These are phyloP conservation scores for Dendrocincla fuliginosa DNA, from an alignment of 2,797 vertebrate species.

Conservation along the genomic window DNA sequence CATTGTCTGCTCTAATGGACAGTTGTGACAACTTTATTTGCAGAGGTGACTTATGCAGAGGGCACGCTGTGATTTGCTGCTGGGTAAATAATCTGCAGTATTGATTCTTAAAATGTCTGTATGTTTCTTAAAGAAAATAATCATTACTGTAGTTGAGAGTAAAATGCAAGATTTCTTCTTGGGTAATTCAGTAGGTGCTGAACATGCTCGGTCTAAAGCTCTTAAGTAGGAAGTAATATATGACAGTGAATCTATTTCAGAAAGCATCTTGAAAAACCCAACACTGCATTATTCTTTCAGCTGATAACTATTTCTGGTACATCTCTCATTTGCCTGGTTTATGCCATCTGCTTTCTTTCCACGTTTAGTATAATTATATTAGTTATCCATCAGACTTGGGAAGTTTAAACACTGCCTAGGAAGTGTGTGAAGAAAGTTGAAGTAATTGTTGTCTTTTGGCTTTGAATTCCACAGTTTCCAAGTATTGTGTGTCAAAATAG, in stretches of 20 bases:
- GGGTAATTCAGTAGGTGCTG: neutral
- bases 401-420: constrained; percentile 36
- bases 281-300: constrained; percentile 33
- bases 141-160: constrained; percentile 44
- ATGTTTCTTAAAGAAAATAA: constrained; percentile 18
- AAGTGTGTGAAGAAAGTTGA: constrained; percentile 29
- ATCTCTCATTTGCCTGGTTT: constrained; percentile 64
- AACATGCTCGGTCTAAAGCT: neutral
- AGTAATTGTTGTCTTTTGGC: constrained; percentile 36
- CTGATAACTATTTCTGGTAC: constrained; percentile 57
- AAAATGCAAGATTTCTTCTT: neutral
- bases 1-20: neutral
- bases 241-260: constrained; percentile 1
- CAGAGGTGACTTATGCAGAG: neutral
- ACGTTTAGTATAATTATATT: constrained; percentile 58
- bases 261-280: neutral
- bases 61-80: neutral
- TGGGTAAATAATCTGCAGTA: neutral
- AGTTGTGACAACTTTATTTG: constrained; percentile 1
- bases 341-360: constrained; percentile 63
- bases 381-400: constrained; percentile 37
- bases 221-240: neutral
- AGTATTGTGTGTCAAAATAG: neutral
- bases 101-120: constrained; percentile 22
- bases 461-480: neutral